Conservation (phyloP, 2,888 invertebrate species). For the Cistogaster globosa region DNA sequence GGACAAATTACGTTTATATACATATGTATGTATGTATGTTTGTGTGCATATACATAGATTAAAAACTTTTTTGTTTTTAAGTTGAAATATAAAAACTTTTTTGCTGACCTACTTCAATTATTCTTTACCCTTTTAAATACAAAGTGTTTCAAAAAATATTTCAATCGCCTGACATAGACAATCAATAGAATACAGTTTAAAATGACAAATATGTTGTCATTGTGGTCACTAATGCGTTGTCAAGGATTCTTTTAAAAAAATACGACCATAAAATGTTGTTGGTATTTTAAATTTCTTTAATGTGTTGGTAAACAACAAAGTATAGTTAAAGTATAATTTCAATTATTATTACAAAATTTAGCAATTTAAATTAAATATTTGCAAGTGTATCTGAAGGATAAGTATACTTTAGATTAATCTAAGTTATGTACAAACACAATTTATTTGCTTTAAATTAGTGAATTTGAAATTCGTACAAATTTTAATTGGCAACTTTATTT, state of each 20-base stretch:
- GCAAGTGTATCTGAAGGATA: no score
- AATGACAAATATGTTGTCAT: constrained; percentile 22
- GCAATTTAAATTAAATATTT: no score
- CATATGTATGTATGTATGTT: no score
- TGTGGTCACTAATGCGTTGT: constrained; percentile 38
- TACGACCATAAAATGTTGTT: neutral
- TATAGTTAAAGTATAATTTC: no score
- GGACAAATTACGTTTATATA: no score
- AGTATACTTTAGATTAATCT: no score
- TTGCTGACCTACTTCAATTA: constrained; percentile 27
- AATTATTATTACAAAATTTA: no score
- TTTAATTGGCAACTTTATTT: neutral
- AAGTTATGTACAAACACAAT: no score
- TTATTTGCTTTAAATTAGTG: no score
- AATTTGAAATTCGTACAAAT: neutral
- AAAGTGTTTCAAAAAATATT: neutral
- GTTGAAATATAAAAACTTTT: neutral
- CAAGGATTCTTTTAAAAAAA: constrained; percentile 39
- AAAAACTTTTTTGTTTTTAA: neutral
- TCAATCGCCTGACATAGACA: constrained; percentile 11
- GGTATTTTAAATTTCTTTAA: constrained; percentile 28
- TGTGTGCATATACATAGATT: no score
- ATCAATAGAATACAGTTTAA: constrained; percentile 21
- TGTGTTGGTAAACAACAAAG: neutral
- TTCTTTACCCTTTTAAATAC: neutral